A percentile compares a stretch with the other conserved stretches of the same genome.
These are phyloP conservation scores for Phthorimaea operculella DNA, from an alignment of 1,140 invertebrate species.

Conservation along the genomic window DNA sequence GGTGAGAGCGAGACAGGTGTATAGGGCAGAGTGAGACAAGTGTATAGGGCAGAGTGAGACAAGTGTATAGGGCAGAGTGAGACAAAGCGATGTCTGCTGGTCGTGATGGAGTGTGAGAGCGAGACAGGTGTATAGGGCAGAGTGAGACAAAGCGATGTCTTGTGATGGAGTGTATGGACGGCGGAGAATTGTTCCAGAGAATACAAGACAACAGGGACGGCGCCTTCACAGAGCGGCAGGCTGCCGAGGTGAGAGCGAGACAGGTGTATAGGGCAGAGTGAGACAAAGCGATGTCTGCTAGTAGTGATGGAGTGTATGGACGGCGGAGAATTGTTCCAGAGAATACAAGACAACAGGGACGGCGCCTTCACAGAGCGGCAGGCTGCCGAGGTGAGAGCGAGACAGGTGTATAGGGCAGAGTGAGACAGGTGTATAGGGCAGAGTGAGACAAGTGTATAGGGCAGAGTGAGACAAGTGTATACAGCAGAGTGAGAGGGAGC, in stretches of 20 bases:
- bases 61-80: too few relatives aligned
- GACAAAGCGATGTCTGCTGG: conserved; percentile 91
- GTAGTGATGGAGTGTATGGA: conserved; percentile 99
- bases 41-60: too few relatives aligned
- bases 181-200: conserved; percentile 95
- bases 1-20: conserved; percentile 70
- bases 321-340: conserved; percentile 95
- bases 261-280: too few relatives aligned
- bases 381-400: conserved; percentile 73
- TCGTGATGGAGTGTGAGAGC: conserved; percentile 94
- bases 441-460: too few relatives aligned
- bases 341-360: conserved; percentile 95
- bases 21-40: too few relatives aligned
- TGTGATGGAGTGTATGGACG: conserved; percentile 99
- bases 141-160: conserved; percentile 94
- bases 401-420: too few relatives aligned
- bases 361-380: conserved; percentile 90
- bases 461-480: too few relatives aligned
- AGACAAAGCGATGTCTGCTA: conserved; percentile 91
- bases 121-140: too few relatives aligned
- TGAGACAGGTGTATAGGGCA: too few relatives aligned
- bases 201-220: conserved; percentile 95
- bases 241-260: conserved; percentile 72
- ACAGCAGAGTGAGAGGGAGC: too few relatives aligned
- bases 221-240: conserved; percentile 88